Evolutionary conservation across 2,888 invertebrate species (phyloP).

Genomic region (Napeogenes sylphis): DNA sequence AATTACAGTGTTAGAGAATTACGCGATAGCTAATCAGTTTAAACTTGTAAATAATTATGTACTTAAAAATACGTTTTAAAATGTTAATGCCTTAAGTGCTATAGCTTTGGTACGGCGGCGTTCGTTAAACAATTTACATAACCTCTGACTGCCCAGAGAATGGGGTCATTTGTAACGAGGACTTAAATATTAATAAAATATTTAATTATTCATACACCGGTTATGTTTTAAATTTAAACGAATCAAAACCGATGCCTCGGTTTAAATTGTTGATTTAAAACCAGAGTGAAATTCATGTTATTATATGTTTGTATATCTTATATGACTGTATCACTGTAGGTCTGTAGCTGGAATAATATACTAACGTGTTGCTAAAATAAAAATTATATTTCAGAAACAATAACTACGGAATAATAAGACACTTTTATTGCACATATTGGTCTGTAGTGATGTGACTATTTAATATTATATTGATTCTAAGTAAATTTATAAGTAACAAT

Average conservation of each 20-base stretch:
- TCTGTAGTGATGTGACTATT: too few species aligned
- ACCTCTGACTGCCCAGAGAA: conserved; percentile 38
- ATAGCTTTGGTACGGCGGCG: conserved; percentile 53
- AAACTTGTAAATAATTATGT: conserved; percentile 62
- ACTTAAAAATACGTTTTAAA: conserved; percentile 67
- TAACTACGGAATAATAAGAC: too few species aligned
- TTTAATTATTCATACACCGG: not conserved
- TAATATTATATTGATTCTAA: too few species aligned
- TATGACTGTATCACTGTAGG: too few species aligned
- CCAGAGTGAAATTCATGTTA: not conserved
- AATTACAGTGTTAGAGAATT: conserved; percentile 11
- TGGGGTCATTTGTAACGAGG: conserved; percentile 29
- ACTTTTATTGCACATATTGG: too few species aligned
- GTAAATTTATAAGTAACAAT: too few species aligned
- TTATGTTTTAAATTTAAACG: not conserved
- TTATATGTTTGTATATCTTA: too few species aligned
- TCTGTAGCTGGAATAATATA: too few species aligned
- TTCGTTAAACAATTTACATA: conserved; percentile 70
- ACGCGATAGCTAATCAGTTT: conserved; percentile 12
- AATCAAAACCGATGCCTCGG: not conserved
- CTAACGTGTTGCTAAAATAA: too few species aligned
- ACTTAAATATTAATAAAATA: conserved; percentile 5
- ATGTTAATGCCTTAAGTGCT: conserved; percentile 67
- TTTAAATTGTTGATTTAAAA: conserved; percentile 2
- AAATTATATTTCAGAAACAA: too few species aligned